A percentile compares a stretch with the other conserved stretches of the same genome.
Evolutionary conservation across 2,888 invertebrate species (phyloP).

Genomic region (Dryadula phaetusa): DNA sequence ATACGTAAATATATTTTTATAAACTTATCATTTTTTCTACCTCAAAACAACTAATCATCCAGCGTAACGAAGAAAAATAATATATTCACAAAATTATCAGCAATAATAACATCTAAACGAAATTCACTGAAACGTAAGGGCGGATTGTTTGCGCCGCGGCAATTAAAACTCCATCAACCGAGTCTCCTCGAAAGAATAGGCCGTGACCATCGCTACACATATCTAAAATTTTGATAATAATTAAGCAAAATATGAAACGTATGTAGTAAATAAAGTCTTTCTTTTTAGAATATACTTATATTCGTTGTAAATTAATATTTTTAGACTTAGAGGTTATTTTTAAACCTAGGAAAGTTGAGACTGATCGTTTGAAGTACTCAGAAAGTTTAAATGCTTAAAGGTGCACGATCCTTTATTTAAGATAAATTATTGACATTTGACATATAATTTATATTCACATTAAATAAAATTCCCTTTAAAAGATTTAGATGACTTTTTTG

Average conservation of each 20-base stretch:
- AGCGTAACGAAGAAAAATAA: constrained; percentile 43
- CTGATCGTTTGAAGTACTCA: background rate
- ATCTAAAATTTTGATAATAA: constrained; percentile 60
- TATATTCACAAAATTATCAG: constrained; percentile 44
- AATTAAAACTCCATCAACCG: constrained; percentile 74
- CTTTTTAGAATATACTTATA: background rate
- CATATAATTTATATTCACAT: too few relatives aligned
- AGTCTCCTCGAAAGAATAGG: constrained; percentile 59
- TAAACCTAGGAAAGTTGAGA: background rate
- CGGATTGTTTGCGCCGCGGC: constrained; percentile 66
- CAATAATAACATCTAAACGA: constrained; percentile 41
- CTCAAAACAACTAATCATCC: constrained; percentile 24
- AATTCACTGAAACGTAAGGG: constrained; percentile 52
- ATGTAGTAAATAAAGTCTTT: constrained; percentile 12
- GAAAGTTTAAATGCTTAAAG: background rate
- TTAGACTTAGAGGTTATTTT: too few relatives aligned
- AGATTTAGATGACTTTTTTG: too few relatives aligned
- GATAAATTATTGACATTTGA: too few relatives aligned
- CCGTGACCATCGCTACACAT: constrained; percentile 75
- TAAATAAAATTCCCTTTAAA: too few relatives aligned
- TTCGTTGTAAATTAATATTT: background rate
- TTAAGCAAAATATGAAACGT: constrained; percentile 31
- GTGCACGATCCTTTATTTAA: too few relatives aligned
- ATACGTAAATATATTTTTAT: background rate
- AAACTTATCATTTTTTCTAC: background rate